These are phyloP conservation scores for Liparis tanakae DNA, from an alignment of 2,797 vertebrate species.

Conservation along the genomic window DNA sequence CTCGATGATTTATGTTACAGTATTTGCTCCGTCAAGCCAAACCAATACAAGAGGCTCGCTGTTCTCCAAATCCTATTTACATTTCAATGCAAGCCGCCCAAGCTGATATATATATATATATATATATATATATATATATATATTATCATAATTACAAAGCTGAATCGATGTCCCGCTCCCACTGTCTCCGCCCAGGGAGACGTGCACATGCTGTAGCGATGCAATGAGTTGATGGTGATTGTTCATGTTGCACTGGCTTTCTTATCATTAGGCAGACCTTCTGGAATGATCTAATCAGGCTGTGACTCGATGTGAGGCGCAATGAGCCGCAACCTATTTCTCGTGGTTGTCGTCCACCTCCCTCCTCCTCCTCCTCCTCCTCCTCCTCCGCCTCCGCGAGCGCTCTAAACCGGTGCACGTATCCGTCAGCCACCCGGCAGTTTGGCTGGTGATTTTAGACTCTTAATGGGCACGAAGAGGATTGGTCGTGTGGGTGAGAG, in stretches of 20 bases:
- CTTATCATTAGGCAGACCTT: conserved; percentile 59
- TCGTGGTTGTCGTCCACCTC: conserved; percentile 66
- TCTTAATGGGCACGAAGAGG: conserved; percentile 83
- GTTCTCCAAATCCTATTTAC: conserved; percentile 44
- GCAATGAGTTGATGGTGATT: conserved; percentile 57
- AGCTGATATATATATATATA: conserved; percentile 25
- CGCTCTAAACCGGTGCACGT: conserved; percentile 76
- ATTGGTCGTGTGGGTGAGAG: conserved; percentile 83
- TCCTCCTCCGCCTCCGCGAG: conserved; percentile 56
- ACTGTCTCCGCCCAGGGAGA: conserved; percentile 32
- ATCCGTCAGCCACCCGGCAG: conserved; percentile 74
- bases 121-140: too few species aligned
- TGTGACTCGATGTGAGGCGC: conserved; percentile 62
- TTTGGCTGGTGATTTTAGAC: conserved; percentile 76
- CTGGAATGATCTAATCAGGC: conserved; percentile 66
- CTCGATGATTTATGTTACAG: conserved; percentile 37
- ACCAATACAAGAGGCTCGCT: conserved; percentile 21
- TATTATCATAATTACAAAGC: conserved; percentile 24
- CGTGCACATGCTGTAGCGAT: conserved; percentile 14
- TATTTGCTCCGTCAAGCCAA: conserved; percentile 41
- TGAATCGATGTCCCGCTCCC: conserved; percentile 37
- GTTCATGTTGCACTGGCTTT: conserved; percentile 62
- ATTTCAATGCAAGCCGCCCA: neutral
- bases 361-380: conserved; percentile 59
- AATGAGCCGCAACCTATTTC: conserved; percentile 65